Evolutionary conservation across 2,888 invertebrate genomes (phyloP).

Genomic region (Mimas tiliae): DNA sequence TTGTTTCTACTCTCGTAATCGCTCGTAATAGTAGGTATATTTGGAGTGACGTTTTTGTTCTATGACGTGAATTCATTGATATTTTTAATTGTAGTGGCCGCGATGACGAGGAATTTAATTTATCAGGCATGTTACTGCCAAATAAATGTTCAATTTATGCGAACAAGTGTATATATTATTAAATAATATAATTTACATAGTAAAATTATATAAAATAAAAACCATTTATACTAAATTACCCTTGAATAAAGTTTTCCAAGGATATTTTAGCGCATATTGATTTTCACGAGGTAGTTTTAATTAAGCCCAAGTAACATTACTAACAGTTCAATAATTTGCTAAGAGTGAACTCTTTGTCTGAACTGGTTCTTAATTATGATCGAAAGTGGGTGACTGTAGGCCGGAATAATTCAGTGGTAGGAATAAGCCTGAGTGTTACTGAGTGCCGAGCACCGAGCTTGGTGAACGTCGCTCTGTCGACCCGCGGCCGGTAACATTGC

Average conservation of each 20-base stretch:
- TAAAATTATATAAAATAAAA: neutral
- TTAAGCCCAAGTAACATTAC: constrained; percentile 38
- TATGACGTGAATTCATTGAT: constrained; percentile 75
- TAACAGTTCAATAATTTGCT: constrained; percentile 41
- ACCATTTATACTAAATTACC: constrained; percentile 8
- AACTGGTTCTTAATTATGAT: constrained; percentile 64
- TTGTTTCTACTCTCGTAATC: constrained; percentile 51
- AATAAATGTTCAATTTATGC: constrained; percentile 13
- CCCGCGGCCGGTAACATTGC: constrained; percentile 62
- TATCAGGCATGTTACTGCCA: neutral
- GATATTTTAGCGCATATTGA: neutral
- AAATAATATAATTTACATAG: too few relatives aligned
- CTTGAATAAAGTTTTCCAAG: neutral
- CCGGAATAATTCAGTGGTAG: constrained; percentile 47
- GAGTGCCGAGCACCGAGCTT: constrained; percentile 40
- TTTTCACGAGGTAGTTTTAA: constrained; percentile 26
- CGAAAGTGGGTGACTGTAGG: constrained; percentile 76
- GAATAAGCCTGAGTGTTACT: constrained; percentile 53
- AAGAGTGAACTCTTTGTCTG: constrained; percentile 65
- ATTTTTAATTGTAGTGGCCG: constrained; percentile 53
- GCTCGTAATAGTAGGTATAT: too few relatives aligned
- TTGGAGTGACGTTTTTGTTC: constrained; percentile 58
- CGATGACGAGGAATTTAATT: constrained; percentile 33
- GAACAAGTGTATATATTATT: neutral
- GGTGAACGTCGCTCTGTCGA: constrained; percentile 58